phyloP scores from a whole-genome alignment of 1,140 invertebrate species.

The Amyelois transitella region DNA sequence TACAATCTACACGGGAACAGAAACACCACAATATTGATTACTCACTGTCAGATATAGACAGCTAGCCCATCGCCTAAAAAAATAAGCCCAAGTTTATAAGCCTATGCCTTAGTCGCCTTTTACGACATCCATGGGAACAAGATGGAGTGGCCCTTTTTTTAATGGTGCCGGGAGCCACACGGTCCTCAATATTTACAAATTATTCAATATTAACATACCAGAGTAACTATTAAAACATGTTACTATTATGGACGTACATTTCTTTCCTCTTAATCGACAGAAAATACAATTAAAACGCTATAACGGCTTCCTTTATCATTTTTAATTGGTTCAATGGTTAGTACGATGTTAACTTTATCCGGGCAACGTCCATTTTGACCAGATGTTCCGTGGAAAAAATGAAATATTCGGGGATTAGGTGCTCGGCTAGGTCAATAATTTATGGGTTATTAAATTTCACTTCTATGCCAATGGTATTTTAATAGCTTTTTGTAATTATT shows the following conservation, averaged over 20 bases:
- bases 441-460: neutral
- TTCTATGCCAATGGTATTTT: neutral
- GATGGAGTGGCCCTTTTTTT: no score
- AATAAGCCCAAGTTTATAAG: no score
- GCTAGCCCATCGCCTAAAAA: no score
- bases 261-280: slow-evolving; percentile 1
- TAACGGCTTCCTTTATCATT: slow-evolving; percentile 8
- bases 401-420: neutral
- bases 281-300: slow-evolving; percentile 4
- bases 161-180: no score
- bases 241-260: no score
- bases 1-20: no score
- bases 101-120: no score
- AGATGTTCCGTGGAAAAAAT: slow-evolving; percentile 2
- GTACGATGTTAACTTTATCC: slow-evolving; percentile 4
- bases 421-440: neutral
- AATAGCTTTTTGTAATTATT: neutral
- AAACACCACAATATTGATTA: no score
- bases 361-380: neutral
- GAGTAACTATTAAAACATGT: neutral
- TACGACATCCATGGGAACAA: no score
- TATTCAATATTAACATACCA: no score
- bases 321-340: slow-evolving; percentile 7
- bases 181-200: no score
- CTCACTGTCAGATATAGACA: no score